A percentile compares a stretch with the other conserved stretches of the same genome.
Evolutionary conservation across 1,140 invertebrate species (phyloP).

Genomic region (Diorhabda sublineata): DNA sequence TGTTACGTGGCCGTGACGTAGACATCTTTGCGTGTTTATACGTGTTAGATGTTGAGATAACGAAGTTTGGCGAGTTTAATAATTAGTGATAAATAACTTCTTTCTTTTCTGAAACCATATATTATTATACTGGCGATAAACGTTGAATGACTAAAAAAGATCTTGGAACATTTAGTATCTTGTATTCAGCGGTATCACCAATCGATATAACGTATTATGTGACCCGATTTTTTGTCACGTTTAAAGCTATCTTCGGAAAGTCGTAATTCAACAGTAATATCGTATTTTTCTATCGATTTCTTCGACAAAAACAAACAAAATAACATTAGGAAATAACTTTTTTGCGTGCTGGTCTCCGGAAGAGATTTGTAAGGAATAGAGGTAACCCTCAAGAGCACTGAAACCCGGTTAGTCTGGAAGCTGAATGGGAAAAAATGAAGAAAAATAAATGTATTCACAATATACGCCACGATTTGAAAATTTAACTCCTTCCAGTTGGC

Average conservation of each 20-base stretch:
- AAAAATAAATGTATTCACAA: too few species aligned
- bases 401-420: neutral
- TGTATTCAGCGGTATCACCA: too few species aligned
- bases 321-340: constrained; percentile 7
- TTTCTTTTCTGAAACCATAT: too few species aligned
- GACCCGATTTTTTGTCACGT: neutral
- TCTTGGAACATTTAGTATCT: too few species aligned
- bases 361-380: constrained; percentile 10
- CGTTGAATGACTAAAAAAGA: too few species aligned
- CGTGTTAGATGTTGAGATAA: constrained; percentile 1
- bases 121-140: too few species aligned
- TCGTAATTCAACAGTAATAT: neutral
- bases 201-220: neutral
- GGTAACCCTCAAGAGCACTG: neutral
- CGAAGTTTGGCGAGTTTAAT: neutral
- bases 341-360: constrained; percentile 5
- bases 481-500: too few species aligned
- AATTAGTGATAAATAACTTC: neutral
- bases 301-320: constrained; percentile 5
- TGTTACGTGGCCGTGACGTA: constrained; percentile 1
- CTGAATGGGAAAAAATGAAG: neutral
- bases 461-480: too few species aligned
- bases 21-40: neutral
- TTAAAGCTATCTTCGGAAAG: constrained; percentile 3
- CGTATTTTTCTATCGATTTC: constrained; percentile 6